phyloP scores from a whole-genome alignment of 2,888 invertebrate genomes.

The Philopedon plagiatum region DNA sequence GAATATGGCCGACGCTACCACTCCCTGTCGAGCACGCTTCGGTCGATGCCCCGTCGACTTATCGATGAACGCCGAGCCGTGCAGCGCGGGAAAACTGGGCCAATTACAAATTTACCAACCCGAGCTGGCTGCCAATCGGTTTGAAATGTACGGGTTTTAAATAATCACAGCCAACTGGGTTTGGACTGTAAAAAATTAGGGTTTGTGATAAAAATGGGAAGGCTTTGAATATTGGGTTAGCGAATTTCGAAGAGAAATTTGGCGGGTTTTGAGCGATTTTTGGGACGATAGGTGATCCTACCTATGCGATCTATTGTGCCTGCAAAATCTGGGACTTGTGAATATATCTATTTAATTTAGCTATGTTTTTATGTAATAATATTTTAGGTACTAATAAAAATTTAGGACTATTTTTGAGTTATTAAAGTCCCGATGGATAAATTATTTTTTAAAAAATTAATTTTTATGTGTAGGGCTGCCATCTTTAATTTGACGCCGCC shows the following conservation, averaged over 20 bases:
- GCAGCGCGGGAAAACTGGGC: slow-evolving; percentile 65
- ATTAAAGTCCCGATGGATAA: no score
- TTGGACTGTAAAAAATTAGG: slow-evolving; percentile 12
- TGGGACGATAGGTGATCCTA: no score
- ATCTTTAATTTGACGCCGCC: not conserved
- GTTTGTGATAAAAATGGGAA: not conserved
- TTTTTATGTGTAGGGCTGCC: not conserved
- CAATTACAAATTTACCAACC: slow-evolving; percentile 63
- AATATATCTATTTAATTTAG: no score
- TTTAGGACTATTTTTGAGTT: no score
- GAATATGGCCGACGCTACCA: slow-evolving; percentile 73
- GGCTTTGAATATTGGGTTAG: not conserved
- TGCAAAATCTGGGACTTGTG: no score
- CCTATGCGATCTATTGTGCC: no score
- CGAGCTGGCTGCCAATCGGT: slow-evolving; percentile 30
- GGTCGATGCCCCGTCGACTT: slow-evolving; percentile 65
- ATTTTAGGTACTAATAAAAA: no score
- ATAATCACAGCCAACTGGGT: slow-evolving; percentile 21
- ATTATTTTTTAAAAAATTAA: not conserved
- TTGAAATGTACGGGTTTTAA: slow-evolving; percentile 32
- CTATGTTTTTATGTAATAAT: no score
- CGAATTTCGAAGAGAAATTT: no score
- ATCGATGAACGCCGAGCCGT: slow-evolving; percentile 62
- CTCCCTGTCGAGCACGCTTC: slow-evolving; percentile 71
- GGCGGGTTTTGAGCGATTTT: not conserved